Base-by-base conservation (phyloP, 2,797 vertebrate species). In the Tragelaphus eurycerus region DNA sequence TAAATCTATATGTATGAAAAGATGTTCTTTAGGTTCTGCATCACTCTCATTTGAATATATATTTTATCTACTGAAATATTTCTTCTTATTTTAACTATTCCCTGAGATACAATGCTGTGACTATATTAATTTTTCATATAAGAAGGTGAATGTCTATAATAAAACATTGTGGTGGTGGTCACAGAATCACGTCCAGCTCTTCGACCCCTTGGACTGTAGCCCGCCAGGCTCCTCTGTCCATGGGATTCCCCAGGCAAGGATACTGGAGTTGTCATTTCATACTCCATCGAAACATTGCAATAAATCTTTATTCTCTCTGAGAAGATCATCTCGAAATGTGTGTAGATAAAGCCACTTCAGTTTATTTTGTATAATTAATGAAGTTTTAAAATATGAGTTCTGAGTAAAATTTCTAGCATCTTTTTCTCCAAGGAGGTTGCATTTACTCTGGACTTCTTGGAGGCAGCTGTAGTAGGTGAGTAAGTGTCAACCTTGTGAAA, bases 401-500 rank as follows among this genome's bases (percentile, higher is more conserved):
- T 57, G 34, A 92, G 34, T 89, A 87, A 94, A 92, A 87, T 84
- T 55, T 93, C 57, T 17, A 86, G 50, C 54, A 67, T 4, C 82
- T 64, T 86, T 96, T 83, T 50, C 27, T 76, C 31, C 64, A 16
- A 21, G n/a, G 67, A 88, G 14, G 19, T 62, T 96, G 76, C 93
- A 54, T 60, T 74, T 38, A 89, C 25, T 59, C 10, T 25, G 48
- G 27, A 64, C 59, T 89, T 89, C 74, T 97, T 87, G 29, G 16
- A 8, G 81, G 2, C 54, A 52, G 50, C 17, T 62, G 27, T 55
- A 29, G 25, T 76, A 25, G 17, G 52, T 89, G 23, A 71, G 48
- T 89, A 76, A 86, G 23, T 94, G 21, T 92, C 29, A 88, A 84
- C 21, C 50, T 50, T 84, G 48, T 90, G 67, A 97, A 90, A 94